Evolutionary conservation across 2,888 invertebrate species (phyloP).

Genomic region (Phortica okadai): DNA sequence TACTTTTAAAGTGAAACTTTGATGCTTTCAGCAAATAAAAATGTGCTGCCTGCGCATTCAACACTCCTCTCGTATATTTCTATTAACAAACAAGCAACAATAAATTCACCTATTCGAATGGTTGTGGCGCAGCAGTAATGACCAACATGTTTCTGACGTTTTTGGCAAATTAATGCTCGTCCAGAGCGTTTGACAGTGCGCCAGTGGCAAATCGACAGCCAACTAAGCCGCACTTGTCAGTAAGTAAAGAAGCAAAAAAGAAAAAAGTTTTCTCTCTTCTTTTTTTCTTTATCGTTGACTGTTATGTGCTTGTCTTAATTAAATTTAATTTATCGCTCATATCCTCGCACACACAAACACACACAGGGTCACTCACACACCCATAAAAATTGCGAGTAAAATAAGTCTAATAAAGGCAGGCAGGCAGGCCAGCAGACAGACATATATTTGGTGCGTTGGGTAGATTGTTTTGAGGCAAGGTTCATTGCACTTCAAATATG

Average conservation of each 20-base stretch:
- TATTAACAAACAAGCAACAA: constrained; percentile 11
- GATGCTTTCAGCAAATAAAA: too few species aligned
- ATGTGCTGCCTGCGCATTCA: neutral
- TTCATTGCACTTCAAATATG: constrained; percentile 5
- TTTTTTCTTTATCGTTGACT: neutral
- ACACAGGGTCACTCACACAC: neutral
- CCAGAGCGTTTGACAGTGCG: neutral
- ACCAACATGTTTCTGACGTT: neutral
- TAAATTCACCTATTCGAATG: neutral
- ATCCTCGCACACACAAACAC: constrained; percentile 15
- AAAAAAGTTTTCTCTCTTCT: neutral
- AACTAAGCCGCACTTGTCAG: neutral
- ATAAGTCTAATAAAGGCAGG: neutral
- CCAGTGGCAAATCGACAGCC: neutral
- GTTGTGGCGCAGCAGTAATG: neutral
- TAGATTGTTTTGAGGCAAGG: neutral
- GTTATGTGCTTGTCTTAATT: constrained; percentile 28
- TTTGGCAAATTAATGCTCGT: neutral
- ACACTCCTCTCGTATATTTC: neutral
- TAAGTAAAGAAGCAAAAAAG: neutral
- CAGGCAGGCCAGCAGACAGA: too few species aligned
- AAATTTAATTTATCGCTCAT: constrained; percentile 25
- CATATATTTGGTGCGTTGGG: too few species aligned
- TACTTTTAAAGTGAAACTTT: too few species aligned
- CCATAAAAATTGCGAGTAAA: neutral